Conservation (phyloP, 92 coral and sea anemone genomes). For the Nematostella vectensis region DNA sequence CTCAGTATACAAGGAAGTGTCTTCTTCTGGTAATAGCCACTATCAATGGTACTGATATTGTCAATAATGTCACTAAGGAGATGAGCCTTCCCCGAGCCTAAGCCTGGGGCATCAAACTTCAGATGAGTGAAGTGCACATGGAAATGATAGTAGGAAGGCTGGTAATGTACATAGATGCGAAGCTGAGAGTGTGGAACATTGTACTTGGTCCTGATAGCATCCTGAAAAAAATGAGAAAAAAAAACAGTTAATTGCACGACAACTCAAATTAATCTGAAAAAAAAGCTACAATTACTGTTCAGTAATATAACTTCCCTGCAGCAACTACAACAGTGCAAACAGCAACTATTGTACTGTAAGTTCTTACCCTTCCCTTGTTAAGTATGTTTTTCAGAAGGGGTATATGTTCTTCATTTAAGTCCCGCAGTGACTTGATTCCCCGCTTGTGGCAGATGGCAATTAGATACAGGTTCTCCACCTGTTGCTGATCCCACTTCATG, state of each 20-base stretch:
- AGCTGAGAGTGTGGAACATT: conserved; percentile 59
- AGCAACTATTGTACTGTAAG: too few species aligned
- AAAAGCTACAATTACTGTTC: too few species aligned
- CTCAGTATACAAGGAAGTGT: conserved; percentile 61
- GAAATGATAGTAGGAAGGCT: conserved; percentile 92
- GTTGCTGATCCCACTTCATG: conserved; percentile 88
- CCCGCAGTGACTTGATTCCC: conserved; percentile 80
- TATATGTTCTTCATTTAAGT: conserved; percentile 46
- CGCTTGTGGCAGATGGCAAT: conserved; percentile 70
- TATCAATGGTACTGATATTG: conserved; percentile 76
- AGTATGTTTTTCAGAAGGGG: conserved; percentile 82
- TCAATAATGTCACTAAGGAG: conserved; percentile 85
- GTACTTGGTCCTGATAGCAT: conserved; percentile 58
- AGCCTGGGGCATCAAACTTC: conserved; percentile 86
- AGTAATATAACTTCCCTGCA: too few species aligned
- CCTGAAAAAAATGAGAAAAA: conserved; percentile 31
- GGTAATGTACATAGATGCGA: conserved; percentile 87
- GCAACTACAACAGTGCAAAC: too few species aligned
- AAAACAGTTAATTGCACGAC: background rate
- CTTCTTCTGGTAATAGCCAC: conserved; percentile 67
- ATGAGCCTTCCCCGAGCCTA: conserved; percentile 80
- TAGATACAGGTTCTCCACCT: conserved; percentile 80
- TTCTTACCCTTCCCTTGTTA: conserved; percentile 70
- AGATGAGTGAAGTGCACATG: conserved; percentile 95
- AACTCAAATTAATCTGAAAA: background rate